Evolutionary conservation across 2,797 vertebrate genomes (phyloP).

Genomic region (Dendrocincla tyrannina): DNA sequence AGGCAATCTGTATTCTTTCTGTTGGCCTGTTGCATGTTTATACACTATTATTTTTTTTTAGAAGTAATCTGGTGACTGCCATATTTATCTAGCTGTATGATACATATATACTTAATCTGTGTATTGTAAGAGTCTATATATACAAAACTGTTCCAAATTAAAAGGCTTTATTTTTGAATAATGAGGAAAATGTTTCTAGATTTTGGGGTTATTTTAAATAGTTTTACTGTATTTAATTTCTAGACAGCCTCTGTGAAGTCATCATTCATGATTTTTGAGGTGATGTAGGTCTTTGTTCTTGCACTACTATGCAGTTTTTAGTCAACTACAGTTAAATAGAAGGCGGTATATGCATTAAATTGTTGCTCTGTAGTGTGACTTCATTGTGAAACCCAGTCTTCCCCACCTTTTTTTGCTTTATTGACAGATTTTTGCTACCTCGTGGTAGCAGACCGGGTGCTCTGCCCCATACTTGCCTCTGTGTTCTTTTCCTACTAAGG

Average conservation of each 20-base stretch:
- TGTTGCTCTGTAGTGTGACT: background rate
- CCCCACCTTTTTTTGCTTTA: background rate
- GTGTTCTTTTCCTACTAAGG: background rate
- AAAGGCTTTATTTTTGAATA: background rate
- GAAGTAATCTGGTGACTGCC: background rate
- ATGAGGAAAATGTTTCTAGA: background rate
- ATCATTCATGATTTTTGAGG: background rate
- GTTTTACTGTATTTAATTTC: background rate
- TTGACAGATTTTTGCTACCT: background rate
- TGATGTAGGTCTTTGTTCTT: background rate
- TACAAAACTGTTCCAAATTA: background rate
- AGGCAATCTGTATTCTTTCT: background rate
- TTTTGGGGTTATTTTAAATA: background rate
- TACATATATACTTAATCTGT: background rate
- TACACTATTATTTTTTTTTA: background rate
- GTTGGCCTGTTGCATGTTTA: background rate
- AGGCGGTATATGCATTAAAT: background rate
- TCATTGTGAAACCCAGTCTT: background rate
- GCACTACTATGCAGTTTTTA: background rate
- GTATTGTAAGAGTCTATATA: accelerated
- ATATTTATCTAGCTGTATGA: background rate
- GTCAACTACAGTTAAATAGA: background rate
- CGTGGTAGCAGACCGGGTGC: background rate
- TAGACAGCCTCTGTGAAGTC: background rate
- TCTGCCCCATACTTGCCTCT: background rate